These are phyloP conservation scores for Onychostoma macrolepis DNA, from an alignment of 2,113 vertebrate species.

Conservation along the genomic window DNA sequence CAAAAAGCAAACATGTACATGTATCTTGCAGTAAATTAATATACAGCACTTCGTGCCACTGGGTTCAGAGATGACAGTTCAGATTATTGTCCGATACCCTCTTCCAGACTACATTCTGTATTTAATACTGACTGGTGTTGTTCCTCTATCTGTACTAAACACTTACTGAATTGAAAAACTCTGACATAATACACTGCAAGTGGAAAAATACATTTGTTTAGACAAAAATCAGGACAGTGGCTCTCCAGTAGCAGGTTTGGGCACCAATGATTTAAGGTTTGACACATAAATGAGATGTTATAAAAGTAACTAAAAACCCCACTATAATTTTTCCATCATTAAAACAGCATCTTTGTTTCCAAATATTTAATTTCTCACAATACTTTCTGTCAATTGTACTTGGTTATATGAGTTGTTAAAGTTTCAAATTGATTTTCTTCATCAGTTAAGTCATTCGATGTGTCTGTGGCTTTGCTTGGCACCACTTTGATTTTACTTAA, in stretches of 20 bases:
- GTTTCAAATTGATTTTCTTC: not conserved
- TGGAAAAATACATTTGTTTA: not conserved
- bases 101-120: conserved; percentile 17
- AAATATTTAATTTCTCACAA: not conserved
- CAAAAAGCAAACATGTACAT: not conserved
- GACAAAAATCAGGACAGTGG: not conserved
- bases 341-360: not conserved
- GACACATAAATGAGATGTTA: not conserved
- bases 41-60: not conserved
- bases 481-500: not conserved
- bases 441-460: not conserved
- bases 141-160: not conserved
- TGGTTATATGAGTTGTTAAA: not conserved
- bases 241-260: not conserved
- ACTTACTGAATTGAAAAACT: not conserved
- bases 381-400: not conserved
- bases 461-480: not conserved
- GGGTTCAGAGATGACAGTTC: not conserved
- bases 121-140: not conserved
- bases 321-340: not conserved
- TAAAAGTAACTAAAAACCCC: not conserved
- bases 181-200: not conserved
- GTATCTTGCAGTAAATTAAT: not conserved
- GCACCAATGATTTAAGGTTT: not conserved
- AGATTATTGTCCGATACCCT: not conserved